Base-by-base conservation (phyloP, 64 coral and sea anemone species). In the Orbicella faveolata region DNA sequence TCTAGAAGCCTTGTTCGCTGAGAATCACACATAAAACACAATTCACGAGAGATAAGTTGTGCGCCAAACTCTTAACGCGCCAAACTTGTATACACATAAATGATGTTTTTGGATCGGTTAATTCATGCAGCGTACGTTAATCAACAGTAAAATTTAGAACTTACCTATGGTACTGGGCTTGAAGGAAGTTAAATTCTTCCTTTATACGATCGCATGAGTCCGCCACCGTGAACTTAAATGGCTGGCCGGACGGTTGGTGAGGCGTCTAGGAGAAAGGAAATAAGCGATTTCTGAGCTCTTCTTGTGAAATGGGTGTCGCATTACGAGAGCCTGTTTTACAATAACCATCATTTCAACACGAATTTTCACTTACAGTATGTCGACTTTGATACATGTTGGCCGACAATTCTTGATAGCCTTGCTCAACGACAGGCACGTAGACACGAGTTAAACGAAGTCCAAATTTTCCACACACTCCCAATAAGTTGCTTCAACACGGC, bases 111-210 rank as follows among this genome's bases (percentile, higher is more conserved):
- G 79, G 89, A 81, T 96, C 78, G 89, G 88, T 96, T 90, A 96
- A 94, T 93, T 96, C 92, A 96, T 96, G 95, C 95, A 96, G 91
- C 68, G 88, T 78, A 61, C 66, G 84, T 88, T 83, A 91, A 94
- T 93, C 74, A 95, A 80, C 73, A 76, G 89, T 87, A 76, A 77
- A 88, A 48, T 62, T 75, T 39, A 77, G 37, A 83, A 39, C 89
- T 87, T 95, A 99, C 97, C 92, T 99, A 91, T 99, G 97, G 83
- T 99, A 99, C 91, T 99, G 97, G 9, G 97, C 97, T 91, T 99
- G 97, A 78, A 99, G 94, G 87, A 99, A 99, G 88, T 96, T 99
- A 77, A 99, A 99, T 89, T 99, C 97, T 75, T 99, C 97, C 35
- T 99, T 99, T 15, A 99, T 99, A 33, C 97, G 90, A 89, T 99